Base-by-base conservation (phyloP, 2,797 vertebrate species). In the Sciurus vulgaris region DNA sequence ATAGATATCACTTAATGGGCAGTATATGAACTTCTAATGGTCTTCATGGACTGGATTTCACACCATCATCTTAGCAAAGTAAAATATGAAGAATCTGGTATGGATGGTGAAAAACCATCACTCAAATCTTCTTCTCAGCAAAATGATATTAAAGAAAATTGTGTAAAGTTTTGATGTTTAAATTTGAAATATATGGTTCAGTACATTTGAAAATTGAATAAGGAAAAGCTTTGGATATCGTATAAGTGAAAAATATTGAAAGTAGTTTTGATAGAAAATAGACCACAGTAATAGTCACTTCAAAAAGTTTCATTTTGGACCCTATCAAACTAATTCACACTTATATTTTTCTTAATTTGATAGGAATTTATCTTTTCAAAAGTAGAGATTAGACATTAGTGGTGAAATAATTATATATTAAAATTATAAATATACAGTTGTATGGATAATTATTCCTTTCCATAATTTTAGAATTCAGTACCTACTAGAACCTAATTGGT, bases 1-100 rank as follows among this genome's bases (percentile, higher is more conserved):
- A 78, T 95, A 99, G 99, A 93, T 96, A 59, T 88, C 97, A 78
- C n/a, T 91, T 83, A 98, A 98, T 97, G 95, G 96, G 63, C 96
- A 98, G 90, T 98, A 67, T 98, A 98, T 95, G 99, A 99, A 83
- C 98, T 99, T 79, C 93, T 99, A 97, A 97, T 97, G 70, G 89
- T 98, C 84, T 98, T 99, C 59, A 98, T 99, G 97, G 99, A 99
- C 95, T 99, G 99, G 99, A 97, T 99, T 56, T 98, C 99, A 38
- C 38, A 38, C 38, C 38, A 38, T 38, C 38, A 38, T 38, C 38
- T 38, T 38, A 38, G 38, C 38, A 38, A 38, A 38, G 38, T 38
- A 38, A 38, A 38, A 38, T 4, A 38, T 38, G 38, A 38, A 38
- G 38, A 38, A 38, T 38, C 38, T 38, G 38, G 5, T 38, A 38